Base-by-base conservation (phyloP, 2,797 vertebrate genomes). In the Macrochelys suwanniensis region DNA sequence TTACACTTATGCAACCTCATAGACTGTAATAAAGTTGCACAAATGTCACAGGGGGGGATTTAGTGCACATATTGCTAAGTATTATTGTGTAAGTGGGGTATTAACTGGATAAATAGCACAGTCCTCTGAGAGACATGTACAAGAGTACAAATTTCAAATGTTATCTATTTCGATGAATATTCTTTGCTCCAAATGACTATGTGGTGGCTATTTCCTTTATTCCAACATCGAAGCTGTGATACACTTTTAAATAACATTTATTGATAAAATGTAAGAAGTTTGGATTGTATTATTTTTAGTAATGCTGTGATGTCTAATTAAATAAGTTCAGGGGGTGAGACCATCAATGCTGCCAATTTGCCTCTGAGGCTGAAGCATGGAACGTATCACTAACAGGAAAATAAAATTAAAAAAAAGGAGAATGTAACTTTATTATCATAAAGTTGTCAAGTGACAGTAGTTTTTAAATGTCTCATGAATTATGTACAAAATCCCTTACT, bases 381-480 rank as follows among this genome's bases (percentile, higher is more conserved):
- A 91, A 74, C 50, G 59, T 53, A 49, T 71, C 50, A 78, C 10
- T 33, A 82, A 68, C 65, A 42, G 49, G 4, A 31, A 11, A 49
- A 80, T 84, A 47, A 47, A 89, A 25, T 23, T 23, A 54, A 1
- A 47, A 77, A 91, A 59, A 92, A 89, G 85, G 54, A 92, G 76
- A 91, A 92, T 84, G 21, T 86, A 95, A 90, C 80, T 92, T 94
- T 80, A 91, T 91, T 95, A 92, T 68, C 26, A 65, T 76, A 96
- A 53, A 7, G 74, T 95, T 97, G 84, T 84, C 94, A 94, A 93
- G 81, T 92, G 90, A 91, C 87, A 94, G 25, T 92, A 28, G 13
- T 92, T 97, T 95, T 84, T 80, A 96, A 94, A 93, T 82, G 54
- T 47, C 16, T 53, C 56, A 80, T 96, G 74, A 91, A 95, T 97